A percentile compares a stretch with the other conserved stretches of the same genome.
These are phyloP conservation scores for Lottia gigantea DNA, from an alignment of 2,888 invertebrate genomes.

Conservation along the genomic window DNA sequence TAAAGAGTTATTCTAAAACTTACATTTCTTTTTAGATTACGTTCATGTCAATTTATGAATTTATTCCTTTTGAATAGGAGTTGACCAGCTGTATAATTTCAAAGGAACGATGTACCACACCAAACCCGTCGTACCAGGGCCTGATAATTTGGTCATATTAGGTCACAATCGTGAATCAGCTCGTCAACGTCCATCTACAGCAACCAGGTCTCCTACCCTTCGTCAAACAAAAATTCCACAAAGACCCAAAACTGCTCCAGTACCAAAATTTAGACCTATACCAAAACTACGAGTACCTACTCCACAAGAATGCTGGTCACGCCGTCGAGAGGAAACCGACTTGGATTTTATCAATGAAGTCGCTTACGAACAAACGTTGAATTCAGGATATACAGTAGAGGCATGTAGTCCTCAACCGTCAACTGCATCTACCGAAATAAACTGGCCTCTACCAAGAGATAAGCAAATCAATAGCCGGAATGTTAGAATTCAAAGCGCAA, in stretches of 20 bases:
- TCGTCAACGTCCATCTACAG: neutral
- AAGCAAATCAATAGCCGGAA: conserved; percentile 3
- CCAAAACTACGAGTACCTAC: conserved; percentile 48
- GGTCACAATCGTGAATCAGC: conserved; percentile 23
- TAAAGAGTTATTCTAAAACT: too few relatives aligned
- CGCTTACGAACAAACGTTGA: conserved; percentile 15
- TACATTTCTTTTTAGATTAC: too few relatives aligned
- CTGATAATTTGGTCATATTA: conserved; percentile 27
- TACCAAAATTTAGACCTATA: conserved; percentile 43
- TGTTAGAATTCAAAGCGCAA: conserved; percentile 47
- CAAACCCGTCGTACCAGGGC: conserved; percentile 37
- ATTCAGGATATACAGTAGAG: neutral
- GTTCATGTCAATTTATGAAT: too few relatives aligned
- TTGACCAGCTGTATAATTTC: conserved; percentile 50
- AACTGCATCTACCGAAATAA: conserved; percentile 6
- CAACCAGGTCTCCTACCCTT: neutral
- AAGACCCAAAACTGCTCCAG: conserved; percentile 44
- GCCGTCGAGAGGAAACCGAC: neutral
- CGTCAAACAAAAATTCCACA: neutral
- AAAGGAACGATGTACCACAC: conserved; percentile 49
- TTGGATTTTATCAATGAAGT: too few relatives aligned
- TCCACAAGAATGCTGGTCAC: conserved; percentile 50
- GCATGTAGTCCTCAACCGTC: conserved; percentile 14
- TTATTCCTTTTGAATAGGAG: too few relatives aligned
- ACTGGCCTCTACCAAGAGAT: neutral